Evolutionary conservation across 2,797 vertebrate species (phyloP), one percentile per base, ranked within the genome.

Genomic region (Girardinus metallicus): DNA sequence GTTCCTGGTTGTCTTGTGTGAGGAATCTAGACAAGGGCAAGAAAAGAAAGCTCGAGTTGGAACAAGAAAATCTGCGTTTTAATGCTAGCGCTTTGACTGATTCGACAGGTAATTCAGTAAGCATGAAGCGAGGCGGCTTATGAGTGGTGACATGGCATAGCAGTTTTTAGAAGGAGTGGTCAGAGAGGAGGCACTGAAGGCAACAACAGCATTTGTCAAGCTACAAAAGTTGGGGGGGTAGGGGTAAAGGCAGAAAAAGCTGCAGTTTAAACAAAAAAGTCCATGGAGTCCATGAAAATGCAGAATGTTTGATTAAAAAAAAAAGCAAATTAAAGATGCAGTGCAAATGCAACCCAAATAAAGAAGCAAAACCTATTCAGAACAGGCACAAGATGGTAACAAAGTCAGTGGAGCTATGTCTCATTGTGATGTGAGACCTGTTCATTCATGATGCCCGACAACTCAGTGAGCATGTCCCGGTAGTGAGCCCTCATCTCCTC

Each of bases 401-500:
- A 13, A n/a, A 49, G 21, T 75, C 21, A 46, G 79, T 51, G 82
- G 70, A 44, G 49, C 80, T 44, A 60, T 73, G 62, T 41, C 74
- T 78, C 60, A 47, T 26, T 76, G 75, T 46, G 57, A 29, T 47
- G 72, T 74, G 86, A 89, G 79, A 99, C 99, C 98, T 99, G 98
- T 88, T 99, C 98, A 13, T 98, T 99, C 98, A 99, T 99, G 94
- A 99, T 93, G 76, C 92, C 87, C 0, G 97, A 99, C 77, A 99
- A 97, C 84, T 99, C 98, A 0, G 87, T 95, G 88, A 99, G 96
- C 98, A 99, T 98, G 88, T 99, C 98, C 90, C 95, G 96, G 66
- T 99, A 99, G 91, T 99, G 98, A 89, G 97, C 96, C 90, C 96
- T 97, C 97, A 99, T 97, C 92, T 99, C 99, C 89, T 98, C 98